Percentiles rank a stretch among this genome's conserved stretches.
Conservation (phyloP, 2,113 vertebrate species). For the Scomber colias region DNA sequence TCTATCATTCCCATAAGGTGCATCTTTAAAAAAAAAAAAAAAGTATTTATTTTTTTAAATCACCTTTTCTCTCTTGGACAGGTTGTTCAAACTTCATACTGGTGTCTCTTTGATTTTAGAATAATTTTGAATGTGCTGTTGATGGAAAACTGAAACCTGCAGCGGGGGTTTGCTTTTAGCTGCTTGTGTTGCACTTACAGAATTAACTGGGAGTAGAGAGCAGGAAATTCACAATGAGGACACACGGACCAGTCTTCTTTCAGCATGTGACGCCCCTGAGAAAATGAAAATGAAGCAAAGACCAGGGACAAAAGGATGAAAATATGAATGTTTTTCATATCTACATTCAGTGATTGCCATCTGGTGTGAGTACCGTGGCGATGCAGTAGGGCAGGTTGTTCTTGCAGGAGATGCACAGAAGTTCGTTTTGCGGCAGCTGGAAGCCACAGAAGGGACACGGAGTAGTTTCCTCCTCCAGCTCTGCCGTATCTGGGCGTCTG, state of each 20-base stretch:
- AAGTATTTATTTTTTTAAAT: too few species aligned
- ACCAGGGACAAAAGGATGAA: not conserved
- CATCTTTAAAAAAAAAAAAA: too few species aligned
- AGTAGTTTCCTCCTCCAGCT: constrained; percentile 91
- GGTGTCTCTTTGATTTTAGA: not conserved
- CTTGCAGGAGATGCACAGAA: constrained; percentile 94
- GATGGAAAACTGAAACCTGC: not conserved
- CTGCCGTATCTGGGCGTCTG: constrained; percentile 90
- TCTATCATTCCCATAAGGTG: too few species aligned
- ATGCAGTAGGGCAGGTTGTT: constrained; percentile 97
- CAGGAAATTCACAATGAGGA: constrained; percentile 94
- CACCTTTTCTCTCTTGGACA: too few species aligned
- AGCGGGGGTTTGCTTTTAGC: not conserved
- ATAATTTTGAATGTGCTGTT: not conserved
- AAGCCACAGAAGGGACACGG: constrained; percentile 93
- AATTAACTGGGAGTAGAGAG: constrained; percentile 91
- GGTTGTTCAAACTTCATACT: too few species aligned
- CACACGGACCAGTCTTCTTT: constrained; percentile 94
- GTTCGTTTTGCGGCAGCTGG: constrained; percentile 91
- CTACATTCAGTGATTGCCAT: not conserved
- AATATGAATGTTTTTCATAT: not conserved
- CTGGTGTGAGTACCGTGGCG: constrained; percentile 85
- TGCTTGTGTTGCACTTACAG: constrained; percentile 84
- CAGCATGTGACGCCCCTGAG: constrained; percentile 94
- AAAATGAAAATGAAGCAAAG: not conserved